Evolutionary conservation across 1,140 invertebrate species (phyloP).

Genomic region (Atta texana): DNA sequence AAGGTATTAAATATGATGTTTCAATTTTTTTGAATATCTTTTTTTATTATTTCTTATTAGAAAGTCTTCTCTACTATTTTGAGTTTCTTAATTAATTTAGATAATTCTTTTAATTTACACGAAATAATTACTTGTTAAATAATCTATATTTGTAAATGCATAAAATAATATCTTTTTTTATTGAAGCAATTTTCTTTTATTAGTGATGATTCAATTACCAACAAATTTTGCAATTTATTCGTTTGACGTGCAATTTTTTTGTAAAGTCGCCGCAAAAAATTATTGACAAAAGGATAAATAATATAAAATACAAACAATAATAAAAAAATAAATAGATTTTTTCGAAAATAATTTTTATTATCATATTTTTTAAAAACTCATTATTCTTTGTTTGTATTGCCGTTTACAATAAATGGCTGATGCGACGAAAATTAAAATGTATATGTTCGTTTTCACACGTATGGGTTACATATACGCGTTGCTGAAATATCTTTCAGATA

Average conservation of each 20-base stretch:
- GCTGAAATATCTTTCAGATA: conserved; percentile 63
- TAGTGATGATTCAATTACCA: neutral
- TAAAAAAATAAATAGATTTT: neutral
- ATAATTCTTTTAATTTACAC: neutral
- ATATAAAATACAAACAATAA: neutral
- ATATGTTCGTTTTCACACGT: neutral
- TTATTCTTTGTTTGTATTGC: neutral
- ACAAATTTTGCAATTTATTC: conserved; percentile 10
- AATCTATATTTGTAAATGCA: neutral
- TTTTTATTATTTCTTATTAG: neutral
- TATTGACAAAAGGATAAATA: neutral
- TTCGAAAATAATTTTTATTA: conserved; percentile 5
- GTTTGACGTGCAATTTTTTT: neutral
- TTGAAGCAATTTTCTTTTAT: conserved; percentile 6
- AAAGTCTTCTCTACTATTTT: neutral
- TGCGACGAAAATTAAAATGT: conserved; percentile 38
- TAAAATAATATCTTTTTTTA: neutral
- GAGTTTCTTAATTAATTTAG: neutral
- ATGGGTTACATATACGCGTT: neutral
- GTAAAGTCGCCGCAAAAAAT: neutral
- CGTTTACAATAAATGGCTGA: conserved; percentile 21
- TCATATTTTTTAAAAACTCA: neutral
- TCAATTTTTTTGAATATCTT: neutral
- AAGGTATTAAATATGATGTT: neutral
- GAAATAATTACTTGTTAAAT: neutral